Evolutionary conservation across 35 echinoderm and acorn worm genomes (phyloP).

Genomic region (Amphiura filiformis): DNA sequence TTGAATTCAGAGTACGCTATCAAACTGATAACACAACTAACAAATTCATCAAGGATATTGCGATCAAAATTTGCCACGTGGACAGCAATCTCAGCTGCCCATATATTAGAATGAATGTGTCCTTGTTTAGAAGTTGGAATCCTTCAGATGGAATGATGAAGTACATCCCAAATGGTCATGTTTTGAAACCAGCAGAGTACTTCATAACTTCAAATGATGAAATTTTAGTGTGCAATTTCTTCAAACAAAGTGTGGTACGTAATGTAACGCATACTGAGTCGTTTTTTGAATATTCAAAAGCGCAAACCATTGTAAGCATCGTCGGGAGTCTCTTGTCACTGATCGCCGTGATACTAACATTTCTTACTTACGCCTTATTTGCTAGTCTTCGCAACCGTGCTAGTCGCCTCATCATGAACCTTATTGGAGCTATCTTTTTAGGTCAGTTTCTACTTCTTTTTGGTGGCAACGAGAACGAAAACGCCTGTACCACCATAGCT

Average conservation of each 20-base stretch:
- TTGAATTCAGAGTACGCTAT: background rate
- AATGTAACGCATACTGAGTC: background rate
- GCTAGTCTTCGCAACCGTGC: background rate
- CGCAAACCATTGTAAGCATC: conserved; percentile 5
- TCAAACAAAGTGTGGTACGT: background rate
- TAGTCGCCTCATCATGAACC: background rate
- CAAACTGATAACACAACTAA: background rate
- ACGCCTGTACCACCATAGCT: background rate
- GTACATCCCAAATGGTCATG: background rate
- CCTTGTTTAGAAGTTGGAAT: background rate
- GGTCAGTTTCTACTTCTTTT: background rate
- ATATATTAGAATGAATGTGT: background rate
- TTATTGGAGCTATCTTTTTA: background rate
- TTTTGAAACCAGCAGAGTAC: background rate
- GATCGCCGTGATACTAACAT: background rate
- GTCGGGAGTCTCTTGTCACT: background rate
- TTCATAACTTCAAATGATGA: background rate
- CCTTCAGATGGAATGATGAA: background rate
- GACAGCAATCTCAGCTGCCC: background rate
- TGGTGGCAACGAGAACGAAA: background rate
- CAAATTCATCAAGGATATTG: background rate
- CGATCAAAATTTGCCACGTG: background rate
- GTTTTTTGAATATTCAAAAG: conserved; percentile 5
- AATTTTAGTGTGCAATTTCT: background rate
- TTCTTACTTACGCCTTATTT: conserved; percentile 16